Evolutionary conservation across 1,140 invertebrate genomes (phyloP), one percentile per base, ranked within the genome.

Genomic region (Saccostrea cuccullata): DNA sequence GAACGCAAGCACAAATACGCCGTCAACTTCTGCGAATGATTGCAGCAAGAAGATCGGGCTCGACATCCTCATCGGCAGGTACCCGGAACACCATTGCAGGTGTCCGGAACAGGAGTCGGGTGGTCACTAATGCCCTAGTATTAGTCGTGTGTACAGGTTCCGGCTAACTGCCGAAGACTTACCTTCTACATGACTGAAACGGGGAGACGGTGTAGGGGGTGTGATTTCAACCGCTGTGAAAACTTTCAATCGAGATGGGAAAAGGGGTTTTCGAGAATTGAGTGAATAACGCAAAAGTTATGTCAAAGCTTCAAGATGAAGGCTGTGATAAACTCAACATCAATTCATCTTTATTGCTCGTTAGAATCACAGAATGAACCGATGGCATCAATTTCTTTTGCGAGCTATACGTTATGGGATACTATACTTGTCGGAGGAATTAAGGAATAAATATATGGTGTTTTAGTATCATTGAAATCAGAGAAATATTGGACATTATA

Each of bases 141-240:
- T 77, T 77, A 77, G 70, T 36, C n/a, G n/a, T 77, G 70, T 30
- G 13, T 36, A 3, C 70, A 26, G 9, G 70, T 77, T 77, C 70
- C 70, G 23, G 26, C 9, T 40, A 77, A 77, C 12, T 77, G 70
- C 30, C 26, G 70, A 77, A 26, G 70, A 13, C 8, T 30, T 30
- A 77, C 70, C 4, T 77, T 36, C 70, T 77, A 77, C 23, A 77
- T 77, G 70, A 77, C 70, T 15, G 30, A 26, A 11, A 36, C 23
- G 0, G 70, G 70, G 3, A 77, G 70, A 17, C 26, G 70, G 26
- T 77, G 70, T 26, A 77, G 70, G 26, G 70, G 70, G 2, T 77
- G 70, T 26, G 70, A 77, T 77, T 77, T 77, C 70, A 77, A 77
- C 26, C 70, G 70, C 23, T 77, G 70, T 36, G 70, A 77, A 36